These are phyloP conservation scores for Aphidius colemani DNA, from an alignment of 2,888 invertebrate genomes.

Conservation along the genomic window DNA sequence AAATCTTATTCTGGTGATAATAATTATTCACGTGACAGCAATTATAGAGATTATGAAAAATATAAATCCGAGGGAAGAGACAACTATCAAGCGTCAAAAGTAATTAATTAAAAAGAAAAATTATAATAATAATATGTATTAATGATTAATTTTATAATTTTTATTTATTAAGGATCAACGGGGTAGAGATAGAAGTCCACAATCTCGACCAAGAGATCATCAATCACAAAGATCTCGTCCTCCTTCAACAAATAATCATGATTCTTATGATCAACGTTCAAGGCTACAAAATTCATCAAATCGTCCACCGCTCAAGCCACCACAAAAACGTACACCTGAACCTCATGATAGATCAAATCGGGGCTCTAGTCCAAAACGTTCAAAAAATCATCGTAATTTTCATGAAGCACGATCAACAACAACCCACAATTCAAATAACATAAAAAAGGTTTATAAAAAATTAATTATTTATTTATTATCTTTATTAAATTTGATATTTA, in stretches of 20 bases:
- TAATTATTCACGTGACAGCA: constrained; percentile 45
- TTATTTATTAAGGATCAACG: constrained; percentile 42
- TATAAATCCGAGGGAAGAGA: constrained; percentile 50
- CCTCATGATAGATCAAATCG: constrained; percentile 38
- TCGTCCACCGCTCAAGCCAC: constrained; percentile 32
- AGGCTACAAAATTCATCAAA: constrained; percentile 33
- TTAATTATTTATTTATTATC: not conserved
- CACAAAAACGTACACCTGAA: constrained; percentile 41
- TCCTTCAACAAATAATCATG: constrained; percentile 37
- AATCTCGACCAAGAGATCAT: constrained; percentile 42
- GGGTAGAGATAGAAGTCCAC: constrained; percentile 50
- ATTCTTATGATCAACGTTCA: constrained; percentile 42
- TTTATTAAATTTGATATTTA: not conserved
- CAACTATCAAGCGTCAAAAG: constrained; percentile 48
- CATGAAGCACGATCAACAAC: constrained; percentile 51
- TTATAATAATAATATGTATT: constrained; percentile 10
- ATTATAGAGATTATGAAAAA: constrained; percentile 48
- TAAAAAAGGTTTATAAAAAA: constrained; percentile 42
- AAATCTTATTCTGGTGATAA: constrained; percentile 49
- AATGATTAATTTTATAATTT: constrained; percentile 11
- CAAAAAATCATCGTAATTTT: constrained; percentile 45
- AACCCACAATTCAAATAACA: constrained; percentile 27
- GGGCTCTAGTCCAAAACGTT: constrained; percentile 49
- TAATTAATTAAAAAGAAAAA: constrained; percentile 14
- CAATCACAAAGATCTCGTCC: constrained; percentile 39